A percentile compares a stretch with the other conserved stretches of the same genome.
phyloP scores from a whole-genome alignment of 2,797 vertebrate species.

The Syngnathus rostellatus region DNA sequence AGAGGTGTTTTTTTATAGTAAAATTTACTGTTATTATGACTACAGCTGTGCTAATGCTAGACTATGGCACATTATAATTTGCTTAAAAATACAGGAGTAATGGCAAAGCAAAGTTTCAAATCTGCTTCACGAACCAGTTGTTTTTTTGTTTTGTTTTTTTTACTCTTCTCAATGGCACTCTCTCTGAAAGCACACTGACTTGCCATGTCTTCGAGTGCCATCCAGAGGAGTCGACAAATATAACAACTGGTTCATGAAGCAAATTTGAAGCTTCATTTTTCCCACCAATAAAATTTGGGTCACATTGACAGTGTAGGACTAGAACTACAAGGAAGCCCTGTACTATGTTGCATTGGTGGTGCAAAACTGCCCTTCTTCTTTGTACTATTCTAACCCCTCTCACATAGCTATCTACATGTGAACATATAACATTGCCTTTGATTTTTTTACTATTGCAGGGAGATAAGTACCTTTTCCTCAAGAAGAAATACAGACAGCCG shows the following conservation, averaged over 20 bases:
- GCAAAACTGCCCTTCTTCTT: background rate
- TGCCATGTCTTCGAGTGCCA: too few relatives aligned
- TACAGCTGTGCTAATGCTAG: background rate
- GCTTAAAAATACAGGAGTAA: too few relatives aligned
- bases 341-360: background rate
- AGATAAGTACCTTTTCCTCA: constrained; percentile 70
- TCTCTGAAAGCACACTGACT: too few relatives aligned
- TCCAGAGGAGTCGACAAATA: too few relatives aligned
- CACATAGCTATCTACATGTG: background rate
- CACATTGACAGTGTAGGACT: background rate
- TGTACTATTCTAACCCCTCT: background rate
- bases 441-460: constrained; percentile 43
- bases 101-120: too few relatives aligned
- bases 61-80: too few relatives aligned
- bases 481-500: constrained; percentile 69
- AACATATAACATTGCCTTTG: background rate
- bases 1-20: background rate
- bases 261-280: too few relatives aligned
- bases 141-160: too few relatives aligned
- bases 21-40: background rate
- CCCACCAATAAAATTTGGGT: too few relatives aligned
- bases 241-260: too few relatives aligned
- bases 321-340: background rate
- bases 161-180: too few relatives aligned
- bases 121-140: too few relatives aligned